Conservation (phyloP, 23 tunicate species). For the Pegea sp. region DNA sequence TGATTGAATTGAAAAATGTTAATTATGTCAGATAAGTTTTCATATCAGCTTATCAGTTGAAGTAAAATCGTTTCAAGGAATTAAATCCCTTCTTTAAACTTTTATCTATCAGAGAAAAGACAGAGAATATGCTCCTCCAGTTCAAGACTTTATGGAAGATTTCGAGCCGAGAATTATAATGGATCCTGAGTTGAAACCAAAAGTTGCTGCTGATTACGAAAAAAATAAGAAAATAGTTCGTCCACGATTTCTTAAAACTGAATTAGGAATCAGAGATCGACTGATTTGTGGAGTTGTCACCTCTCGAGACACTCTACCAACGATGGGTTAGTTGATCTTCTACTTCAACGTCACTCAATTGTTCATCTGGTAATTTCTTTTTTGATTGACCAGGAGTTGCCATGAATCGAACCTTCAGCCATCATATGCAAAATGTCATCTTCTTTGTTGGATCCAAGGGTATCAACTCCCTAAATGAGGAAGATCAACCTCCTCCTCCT, state of each 20-base stretch:
- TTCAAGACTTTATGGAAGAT: constrained; percentile 72
- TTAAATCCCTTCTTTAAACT: constrained; percentile 1
- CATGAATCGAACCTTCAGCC: constrained; percentile 59
- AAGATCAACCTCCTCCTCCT: too few species aligned
- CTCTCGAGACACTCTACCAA: constrained; percentile 10
- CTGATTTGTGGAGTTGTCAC: constrained; percentile 38
- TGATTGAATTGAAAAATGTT: background rate
- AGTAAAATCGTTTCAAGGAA: too few species aligned
- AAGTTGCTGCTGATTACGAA: constrained; percentile 26
- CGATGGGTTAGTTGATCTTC: constrained; percentile 18
- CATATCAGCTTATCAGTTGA: too few species aligned
- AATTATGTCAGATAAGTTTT: too few species aligned
- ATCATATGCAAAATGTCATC: constrained; percentile 71
- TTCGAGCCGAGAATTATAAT: constrained; percentile 91
- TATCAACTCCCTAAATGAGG: too few species aligned
- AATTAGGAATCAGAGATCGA: constrained; percentile 80
- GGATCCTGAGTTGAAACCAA: constrained; percentile 82
- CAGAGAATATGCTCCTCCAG: constrained; percentile 54
- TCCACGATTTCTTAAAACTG: constrained; percentile 66
- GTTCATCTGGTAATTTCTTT: background rate
- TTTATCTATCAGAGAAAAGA: constrained; percentile 35
- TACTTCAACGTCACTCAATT: background rate
- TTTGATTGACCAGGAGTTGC: constrained; percentile 31
- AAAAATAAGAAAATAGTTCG: constrained; percentile 63
- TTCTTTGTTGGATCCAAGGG: constrained; percentile 63